phyloP scores from a whole-genome alignment of 2,113 vertebrate species.

The Sigmodon hispidus region DNA sequence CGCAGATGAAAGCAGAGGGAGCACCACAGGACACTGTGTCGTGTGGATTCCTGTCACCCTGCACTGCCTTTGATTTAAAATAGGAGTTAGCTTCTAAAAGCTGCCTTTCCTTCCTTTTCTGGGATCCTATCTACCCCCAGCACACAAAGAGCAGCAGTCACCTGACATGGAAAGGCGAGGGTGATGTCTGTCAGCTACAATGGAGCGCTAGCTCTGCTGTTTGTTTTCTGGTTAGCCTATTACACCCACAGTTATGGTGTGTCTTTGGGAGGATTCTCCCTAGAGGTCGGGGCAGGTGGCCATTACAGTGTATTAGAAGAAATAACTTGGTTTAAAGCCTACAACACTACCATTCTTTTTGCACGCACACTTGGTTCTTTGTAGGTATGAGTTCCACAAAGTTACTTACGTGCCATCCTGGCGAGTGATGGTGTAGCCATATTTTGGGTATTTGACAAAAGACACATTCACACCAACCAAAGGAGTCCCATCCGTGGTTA shows the following conservation, averaged over 20 bases:
- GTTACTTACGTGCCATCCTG: slow-evolving; percentile 98
- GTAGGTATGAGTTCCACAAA: slow-evolving; percentile 21
- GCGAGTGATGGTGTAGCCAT: slow-evolving; percentile 97
- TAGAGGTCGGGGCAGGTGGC: slow-evolving; percentile 74
- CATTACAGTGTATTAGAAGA: slow-evolving; percentile 13
- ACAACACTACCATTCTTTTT: slow-evolving; percentile 67
- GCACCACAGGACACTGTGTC: slow-evolving; percentile 77
- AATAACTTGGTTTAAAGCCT: slow-evolving; percentile 67
- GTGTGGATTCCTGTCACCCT: slow-evolving; percentile 61
- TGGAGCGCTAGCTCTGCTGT: slow-evolving; percentile 71
- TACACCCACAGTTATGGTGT: slow-evolving; percentile 69
- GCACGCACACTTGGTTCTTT: slow-evolving; percentile 5
- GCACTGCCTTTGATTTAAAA: slow-evolving; percentile 81
- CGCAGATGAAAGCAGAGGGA: slow-evolving; percentile 80
- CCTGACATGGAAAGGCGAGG: slow-evolving; percentile 61
- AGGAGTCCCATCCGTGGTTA: slow-evolving; percentile 98
- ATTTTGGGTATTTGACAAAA: slow-evolving; percentile 98
- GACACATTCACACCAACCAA: slow-evolving; percentile 98
- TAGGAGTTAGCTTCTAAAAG: slow-evolving; percentile 30
- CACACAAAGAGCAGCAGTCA: slow-evolving; percentile 57
- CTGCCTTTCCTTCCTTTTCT: background rate
- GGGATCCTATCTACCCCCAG: background rate
- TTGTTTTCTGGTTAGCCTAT: slow-evolving; percentile 73
- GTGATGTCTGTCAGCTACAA: slow-evolving; percentile 62
- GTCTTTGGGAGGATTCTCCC: slow-evolving; percentile 68